Conservation (phyloP, 2,888 invertebrate species). For the Congeria kusceri region DNA sequence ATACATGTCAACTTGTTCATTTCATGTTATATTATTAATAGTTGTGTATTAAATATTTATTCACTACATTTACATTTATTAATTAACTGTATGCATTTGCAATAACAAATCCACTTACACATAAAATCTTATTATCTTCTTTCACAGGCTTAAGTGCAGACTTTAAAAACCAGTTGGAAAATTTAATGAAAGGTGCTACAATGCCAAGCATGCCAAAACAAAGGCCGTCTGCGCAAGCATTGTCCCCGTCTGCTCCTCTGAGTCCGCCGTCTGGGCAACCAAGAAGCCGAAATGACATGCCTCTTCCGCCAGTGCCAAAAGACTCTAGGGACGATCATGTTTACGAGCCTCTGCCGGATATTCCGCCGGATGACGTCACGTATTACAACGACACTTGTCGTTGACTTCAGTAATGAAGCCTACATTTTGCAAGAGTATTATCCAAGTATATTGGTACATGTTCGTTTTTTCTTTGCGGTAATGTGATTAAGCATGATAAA, state of each 20-base stretch:
- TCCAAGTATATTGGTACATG: not conserved
- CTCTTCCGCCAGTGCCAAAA: not conserved
- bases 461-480: not conserved
- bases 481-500: too few species aligned
- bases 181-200: slow-evolving; percentile 8
- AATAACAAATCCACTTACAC: too few species aligned
- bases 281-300: not conserved
- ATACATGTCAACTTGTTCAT: too few species aligned
- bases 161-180: slow-evolving; percentile 45
- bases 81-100: too few species aligned
- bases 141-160: slow-evolving; percentile 45
- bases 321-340: slow-evolving; percentile 29
- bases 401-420: too few species aligned
- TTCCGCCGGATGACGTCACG: slow-evolving; percentile 47
- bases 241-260: not conserved
- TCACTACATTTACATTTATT: too few species aligned
- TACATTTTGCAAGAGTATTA: too few species aligned
- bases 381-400: slow-evolving; percentile 19
- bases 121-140: not conserved
- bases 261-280: not conserved
- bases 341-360: slow-evolving; percentile 48
- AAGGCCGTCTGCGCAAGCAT: not conserved
- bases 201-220: slow-evolving; percentile 1
- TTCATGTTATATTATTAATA: too few species aligned
- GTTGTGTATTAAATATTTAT: too few species aligned